Evolutionary conservation across 1,140 invertebrate species (phyloP).

Genomic region (Penaeus vannamei): DNA sequence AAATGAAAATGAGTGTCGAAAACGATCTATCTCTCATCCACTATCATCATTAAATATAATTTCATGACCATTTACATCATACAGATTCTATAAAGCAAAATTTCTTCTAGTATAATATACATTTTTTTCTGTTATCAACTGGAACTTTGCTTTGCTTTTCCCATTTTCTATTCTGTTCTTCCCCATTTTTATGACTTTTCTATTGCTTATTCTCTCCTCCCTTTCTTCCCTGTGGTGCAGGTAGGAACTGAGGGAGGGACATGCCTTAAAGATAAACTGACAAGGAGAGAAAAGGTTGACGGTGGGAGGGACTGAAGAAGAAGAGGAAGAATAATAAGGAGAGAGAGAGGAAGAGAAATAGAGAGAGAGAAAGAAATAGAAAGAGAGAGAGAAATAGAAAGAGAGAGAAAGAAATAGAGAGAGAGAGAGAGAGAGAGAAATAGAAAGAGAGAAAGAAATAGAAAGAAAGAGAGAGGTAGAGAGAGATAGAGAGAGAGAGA

Average conservation of each 20-base stretch:
- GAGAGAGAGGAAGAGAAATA: constrained; percentile 4
- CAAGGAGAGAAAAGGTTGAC: not conserved
- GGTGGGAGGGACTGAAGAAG: too few relatives aligned
- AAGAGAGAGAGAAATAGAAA: not conserved
- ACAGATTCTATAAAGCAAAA: too few relatives aligned
- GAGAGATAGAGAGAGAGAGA: not conserved
- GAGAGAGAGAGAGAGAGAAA: not conserved
- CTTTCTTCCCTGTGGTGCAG: not conserved
- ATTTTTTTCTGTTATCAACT: too few relatives aligned
- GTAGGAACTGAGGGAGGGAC: not conserved
- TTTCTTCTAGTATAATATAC: too few relatives aligned
- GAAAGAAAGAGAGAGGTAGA: not conserved
- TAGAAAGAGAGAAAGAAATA: too few relatives aligned
- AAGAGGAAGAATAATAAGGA: not conserved
- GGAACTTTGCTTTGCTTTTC: not conserved
- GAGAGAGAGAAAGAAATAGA: not conserved
- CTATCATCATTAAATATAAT: too few relatives aligned
- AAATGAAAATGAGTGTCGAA: too few relatives aligned
- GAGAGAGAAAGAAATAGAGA: not conserved
- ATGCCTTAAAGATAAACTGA: not conserved
- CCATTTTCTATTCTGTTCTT: constrained; percentile 1
- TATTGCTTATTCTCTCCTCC: not conserved
- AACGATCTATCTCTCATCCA: too few relatives aligned
- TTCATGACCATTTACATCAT: too few relatives aligned
- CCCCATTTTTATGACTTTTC: not conserved